phyloP scores from a whole-genome alignment of 2,797 vertebrate species.

The Halcyon chelicuti region DNA sequence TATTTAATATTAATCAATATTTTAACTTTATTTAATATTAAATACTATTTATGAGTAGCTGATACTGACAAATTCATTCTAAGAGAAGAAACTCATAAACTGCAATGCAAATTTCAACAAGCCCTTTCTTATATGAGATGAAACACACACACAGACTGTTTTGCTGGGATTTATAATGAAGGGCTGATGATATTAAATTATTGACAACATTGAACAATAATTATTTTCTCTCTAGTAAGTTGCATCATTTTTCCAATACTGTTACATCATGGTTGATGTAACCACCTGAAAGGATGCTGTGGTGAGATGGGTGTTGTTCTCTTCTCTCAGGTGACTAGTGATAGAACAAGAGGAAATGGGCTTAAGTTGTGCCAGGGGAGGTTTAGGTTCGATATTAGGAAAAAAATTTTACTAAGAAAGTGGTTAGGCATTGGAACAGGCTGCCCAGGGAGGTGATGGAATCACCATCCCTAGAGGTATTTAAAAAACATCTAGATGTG shows the following conservation, averaged over 20 bases:
- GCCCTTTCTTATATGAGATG: rapidly evolving
- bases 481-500: no score
- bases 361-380: no score
- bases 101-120: not conserved
- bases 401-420: no score
- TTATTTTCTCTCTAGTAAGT: not conserved
- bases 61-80: not conserved
- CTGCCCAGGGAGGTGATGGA: no score
- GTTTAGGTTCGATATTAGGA: no score
- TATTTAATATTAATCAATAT: not conserved
- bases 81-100: not conserved
- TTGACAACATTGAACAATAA: not conserved
- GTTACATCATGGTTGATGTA: not conserved
- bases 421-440: no score
- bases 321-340: no score
- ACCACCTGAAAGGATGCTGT: no score
- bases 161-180: not conserved
- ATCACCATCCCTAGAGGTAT: no score
- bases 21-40: not conserved
- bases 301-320: no score
- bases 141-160: not conserved
- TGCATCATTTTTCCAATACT: not conserved
- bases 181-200: not conserved
- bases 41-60: not conserved
- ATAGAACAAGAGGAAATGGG: no score